Base-by-base conservation (phyloP, 2,888 invertebrate genomes). In the Chrysomela aeneicollis region DNA sequence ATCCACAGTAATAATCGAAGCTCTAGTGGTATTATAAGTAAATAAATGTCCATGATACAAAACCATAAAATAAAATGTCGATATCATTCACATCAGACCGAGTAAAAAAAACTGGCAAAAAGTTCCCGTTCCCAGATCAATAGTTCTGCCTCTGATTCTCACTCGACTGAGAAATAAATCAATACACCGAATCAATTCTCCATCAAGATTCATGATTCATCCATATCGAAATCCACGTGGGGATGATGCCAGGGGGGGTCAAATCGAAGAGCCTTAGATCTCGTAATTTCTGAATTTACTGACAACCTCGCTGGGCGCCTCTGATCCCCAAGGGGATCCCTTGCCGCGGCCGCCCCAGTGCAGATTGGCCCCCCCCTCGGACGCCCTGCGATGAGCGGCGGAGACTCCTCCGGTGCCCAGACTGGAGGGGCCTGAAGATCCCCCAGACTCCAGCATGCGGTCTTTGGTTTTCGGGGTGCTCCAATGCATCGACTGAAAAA, bases 241-340 rank as follows among this genome's bases (percentile, higher is more conserved):
- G 42, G 1, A 12, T 6, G 15, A 32, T 22, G 42, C 10, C 35
- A 35, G 51, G 15, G 10, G 22, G 8, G 51, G 37, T 8, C 12
- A 18, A 26, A 26, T 2, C 15, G 5, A 30, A 32, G 47, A 49
- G n/a, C n/a, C 76, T 92, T 93, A 95, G 81, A 95, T 94, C 84
- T 95, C 94, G 85, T 95, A 95, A 84, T 95, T 95, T 82, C 94
- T 90, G 84, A 94, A 94, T 84, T 94, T 93, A 82, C 87, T 91
- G 84, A 93, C 92, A 73, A 93, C 90, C 80, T 93, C 93, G 72
- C 88, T 89, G 32, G 92, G 90, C 26, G 92, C 90, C 69, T 93
- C 90, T 58, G 89, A 87, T 87, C 92, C 92, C 65, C 88, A 89
- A 52, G 86, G 78, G 15, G 84, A 82, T 3, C 86, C 86, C 15